Conservation (phyloP, 2,113 vertebrate species). For the Chascanopsetta lugubris region DNA sequence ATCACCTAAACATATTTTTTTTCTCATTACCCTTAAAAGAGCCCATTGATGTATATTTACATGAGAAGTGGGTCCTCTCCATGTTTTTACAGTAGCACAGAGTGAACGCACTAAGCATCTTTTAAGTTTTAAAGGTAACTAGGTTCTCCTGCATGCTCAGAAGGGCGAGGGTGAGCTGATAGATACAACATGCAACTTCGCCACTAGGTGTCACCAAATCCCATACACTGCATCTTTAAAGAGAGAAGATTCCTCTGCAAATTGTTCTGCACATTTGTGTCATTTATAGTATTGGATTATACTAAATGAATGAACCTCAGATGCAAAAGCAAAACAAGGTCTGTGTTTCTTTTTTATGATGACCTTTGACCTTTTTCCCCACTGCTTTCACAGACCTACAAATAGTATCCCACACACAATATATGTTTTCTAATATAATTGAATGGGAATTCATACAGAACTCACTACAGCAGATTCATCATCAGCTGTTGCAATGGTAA, state of each 20-base stretch:
- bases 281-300: conserved; percentile 43
- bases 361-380: conserved; percentile 5
- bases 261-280: conserved; percentile 44
- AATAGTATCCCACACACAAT: not conserved
- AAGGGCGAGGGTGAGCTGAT: too few relatives aligned
- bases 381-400: not conserved
- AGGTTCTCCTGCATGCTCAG: too few relatives aligned
- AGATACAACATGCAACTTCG: too few relatives aligned
- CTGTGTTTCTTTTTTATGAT: conserved; percentile 1
- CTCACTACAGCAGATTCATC: not conserved
- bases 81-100: too few relatives aligned
- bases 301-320: conserved; percentile 15
- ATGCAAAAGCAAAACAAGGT: conserved; percentile 13
- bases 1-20: too few relatives aligned
- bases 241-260: conserved; percentile 54
- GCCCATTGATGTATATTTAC: too few relatives aligned
- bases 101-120: too few relatives aligned
- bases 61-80: too few relatives aligned
- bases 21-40: too few relatives aligned
- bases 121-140: too few relatives aligned
- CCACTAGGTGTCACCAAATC: too few relatives aligned
- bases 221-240: conserved; percentile 60
- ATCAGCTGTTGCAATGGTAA: not conserved
- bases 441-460: too few relatives aligned
- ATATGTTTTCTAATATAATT: conserved; percentile 7